These are phyloP conservation scores for Caenorhabditis remanei DNA, from an alignment of 1,140 invertebrate genomes.

Conservation along the genomic window DNA sequence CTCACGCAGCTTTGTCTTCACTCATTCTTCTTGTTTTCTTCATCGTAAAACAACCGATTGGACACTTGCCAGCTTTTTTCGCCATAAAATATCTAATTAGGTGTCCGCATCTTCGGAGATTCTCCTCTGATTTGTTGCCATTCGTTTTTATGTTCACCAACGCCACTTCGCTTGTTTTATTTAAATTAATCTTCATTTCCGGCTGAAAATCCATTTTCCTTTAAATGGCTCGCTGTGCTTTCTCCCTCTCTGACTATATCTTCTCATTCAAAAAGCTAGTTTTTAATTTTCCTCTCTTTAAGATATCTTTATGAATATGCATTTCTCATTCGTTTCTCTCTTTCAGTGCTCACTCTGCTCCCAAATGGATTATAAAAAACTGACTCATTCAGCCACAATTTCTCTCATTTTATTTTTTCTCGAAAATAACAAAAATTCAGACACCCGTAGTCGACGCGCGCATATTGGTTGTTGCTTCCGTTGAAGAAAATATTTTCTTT, in stretches of 20 bases:
- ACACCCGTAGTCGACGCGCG: no score
- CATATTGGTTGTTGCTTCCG: no score
- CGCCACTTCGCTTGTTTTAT: no score
- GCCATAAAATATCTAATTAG: slow-evolving; percentile 3
- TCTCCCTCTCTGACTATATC: no score
- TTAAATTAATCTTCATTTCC: no score
- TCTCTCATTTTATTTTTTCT: neutral
- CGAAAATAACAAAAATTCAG: no score
- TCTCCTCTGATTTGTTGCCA: neutral
- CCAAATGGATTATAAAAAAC: neutral
- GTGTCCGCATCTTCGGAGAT: neutral
- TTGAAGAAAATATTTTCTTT: no score
- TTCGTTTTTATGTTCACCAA: neutral
- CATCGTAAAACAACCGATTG: slow-evolving; percentile 26
- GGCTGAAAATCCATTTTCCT: no score
- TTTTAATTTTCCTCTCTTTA: neutral
- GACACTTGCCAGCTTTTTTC: slow-evolving; percentile 3
- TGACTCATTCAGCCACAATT: neutral
- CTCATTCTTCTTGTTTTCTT: neutral
- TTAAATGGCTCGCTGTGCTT: no score
- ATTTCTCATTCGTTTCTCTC: neutral
- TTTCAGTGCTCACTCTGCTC: neutral
- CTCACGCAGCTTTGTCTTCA: neutral
- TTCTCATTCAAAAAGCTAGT: neutral
- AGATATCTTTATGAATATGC: neutral